Evolutionary conservation across 2,888 invertebrate genomes (phyloP).

Genomic region (Ormyrus labotus): DNA sequence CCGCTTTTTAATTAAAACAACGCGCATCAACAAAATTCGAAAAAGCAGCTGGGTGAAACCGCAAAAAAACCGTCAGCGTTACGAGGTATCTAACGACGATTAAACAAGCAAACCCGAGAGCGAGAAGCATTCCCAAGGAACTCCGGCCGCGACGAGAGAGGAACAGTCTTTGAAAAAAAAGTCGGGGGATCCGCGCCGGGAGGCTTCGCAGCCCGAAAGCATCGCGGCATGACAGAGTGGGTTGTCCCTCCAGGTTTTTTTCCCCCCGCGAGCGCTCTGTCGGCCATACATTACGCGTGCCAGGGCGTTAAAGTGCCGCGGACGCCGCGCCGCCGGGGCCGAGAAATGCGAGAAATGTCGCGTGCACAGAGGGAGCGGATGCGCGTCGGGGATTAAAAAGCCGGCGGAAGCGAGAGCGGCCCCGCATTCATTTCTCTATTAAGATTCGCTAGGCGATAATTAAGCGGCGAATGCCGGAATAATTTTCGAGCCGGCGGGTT

Average conservation of each 20-base stretch:
- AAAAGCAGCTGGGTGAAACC: no score
- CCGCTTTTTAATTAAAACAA: no score
- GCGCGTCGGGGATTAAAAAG: neutral
- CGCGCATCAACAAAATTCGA: no score
- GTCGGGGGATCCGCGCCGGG: no score
- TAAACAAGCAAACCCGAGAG: no score
- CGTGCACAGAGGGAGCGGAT: conserved; percentile 10
- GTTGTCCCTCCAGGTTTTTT: conserved; percentile 51
- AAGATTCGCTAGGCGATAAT: conserved; percentile 59
- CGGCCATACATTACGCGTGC: conserved; percentile 66
- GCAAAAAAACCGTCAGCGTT: neutral
- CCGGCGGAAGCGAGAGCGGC: conserved; percentile 39
- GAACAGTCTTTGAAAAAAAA: no score
- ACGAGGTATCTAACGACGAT: conserved; percentile 22
- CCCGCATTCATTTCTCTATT: conserved; percentile 52
- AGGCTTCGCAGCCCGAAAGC: no score
- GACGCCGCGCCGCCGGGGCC: conserved; percentile 61
- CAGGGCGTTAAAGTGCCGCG: conserved; percentile 54
- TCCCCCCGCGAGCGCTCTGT: conserved; percentile 55
- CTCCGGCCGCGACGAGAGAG: no score
- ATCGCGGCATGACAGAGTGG: conserved; percentile 64
- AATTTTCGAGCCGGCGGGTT: conserved; percentile 41
- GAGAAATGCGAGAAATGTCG: conserved; percentile 54
- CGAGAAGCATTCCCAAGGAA: no score
- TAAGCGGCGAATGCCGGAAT: conserved; percentile 59